Percentiles rank a stretch among this genome's conserved stretches.
phyloP scores from a whole-genome alignment of 2,113 vertebrate species.

The Herpetotheres cachinnans region DNA sequence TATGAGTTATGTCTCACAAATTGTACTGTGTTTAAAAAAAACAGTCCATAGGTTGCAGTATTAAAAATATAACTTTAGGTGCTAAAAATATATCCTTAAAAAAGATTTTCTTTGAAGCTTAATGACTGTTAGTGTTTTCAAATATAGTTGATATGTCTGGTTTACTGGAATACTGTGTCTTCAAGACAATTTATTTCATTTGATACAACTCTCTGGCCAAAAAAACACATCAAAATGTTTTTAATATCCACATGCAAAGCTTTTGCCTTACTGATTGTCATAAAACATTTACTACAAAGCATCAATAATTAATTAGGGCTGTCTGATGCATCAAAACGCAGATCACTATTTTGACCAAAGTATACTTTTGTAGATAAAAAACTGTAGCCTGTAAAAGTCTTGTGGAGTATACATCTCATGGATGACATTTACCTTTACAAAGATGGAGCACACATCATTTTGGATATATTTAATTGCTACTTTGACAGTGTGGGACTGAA shows the following conservation, averaged over 20 bases:
- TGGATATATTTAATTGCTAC: not conserved
- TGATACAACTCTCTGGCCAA: not conserved
- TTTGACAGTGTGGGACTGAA: not conserved
- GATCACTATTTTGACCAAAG: constrained; percentile 43
- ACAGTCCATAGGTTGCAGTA: not conserved
- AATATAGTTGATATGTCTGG: not conserved
- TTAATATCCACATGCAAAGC: not conserved
- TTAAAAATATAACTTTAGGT: not conserved
- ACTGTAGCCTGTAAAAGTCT: not conserved
- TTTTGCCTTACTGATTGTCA: constrained; percentile 32
- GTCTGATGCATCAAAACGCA: constrained; percentile 42
- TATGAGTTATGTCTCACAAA: not conserved
- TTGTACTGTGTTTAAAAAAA: not conserved
- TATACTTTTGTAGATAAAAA: constrained; percentile 11
- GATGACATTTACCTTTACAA: not conserved
- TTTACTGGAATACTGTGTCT: not conserved
- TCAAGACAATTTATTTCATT: not conserved
- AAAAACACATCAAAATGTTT: constrained; percentile 1
- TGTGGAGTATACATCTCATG: not conserved
- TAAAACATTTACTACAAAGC: constrained; percentile 47
- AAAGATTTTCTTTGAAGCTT: not conserved
- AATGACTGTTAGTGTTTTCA: not conserved
- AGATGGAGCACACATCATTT: not conserved
- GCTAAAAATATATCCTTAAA: not conserved
- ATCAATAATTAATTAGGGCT: constrained; percentile 66